Conservation (phyloP, 2,797 vertebrate species). For the Argyrosomus regius region DNA sequence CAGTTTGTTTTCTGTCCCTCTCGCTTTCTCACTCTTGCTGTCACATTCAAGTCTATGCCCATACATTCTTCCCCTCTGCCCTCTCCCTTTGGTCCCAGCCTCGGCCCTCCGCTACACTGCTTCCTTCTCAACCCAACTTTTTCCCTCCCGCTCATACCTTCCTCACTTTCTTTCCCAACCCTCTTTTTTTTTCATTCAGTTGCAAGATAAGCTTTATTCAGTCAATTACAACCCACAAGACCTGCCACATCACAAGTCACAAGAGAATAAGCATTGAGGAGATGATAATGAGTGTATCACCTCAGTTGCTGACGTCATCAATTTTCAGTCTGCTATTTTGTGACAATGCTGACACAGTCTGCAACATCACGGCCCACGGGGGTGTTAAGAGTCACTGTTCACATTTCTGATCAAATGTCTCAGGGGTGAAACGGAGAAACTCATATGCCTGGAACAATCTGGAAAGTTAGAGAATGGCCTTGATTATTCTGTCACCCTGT, state of each 20-base stretch:
- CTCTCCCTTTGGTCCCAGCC: constrained; percentile 79
- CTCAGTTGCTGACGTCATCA: constrained; percentile 54
- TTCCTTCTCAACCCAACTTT: constrained; percentile 72
- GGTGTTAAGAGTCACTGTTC: constrained; percentile 69
- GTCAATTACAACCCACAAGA: constrained; percentile 19
- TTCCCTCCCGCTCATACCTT: constrained; percentile 28
- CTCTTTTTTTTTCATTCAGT: constrained; percentile 5
- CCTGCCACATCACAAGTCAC: constrained; percentile 34
- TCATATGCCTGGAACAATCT: constrained; percentile 75
- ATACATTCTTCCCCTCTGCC: constrained; percentile 87
- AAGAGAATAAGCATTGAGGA: constrained; percentile 3
- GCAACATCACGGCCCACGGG: constrained; percentile 67
- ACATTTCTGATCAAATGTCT: constrained; percentile 80
- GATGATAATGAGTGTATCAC: constrained; percentile 55
- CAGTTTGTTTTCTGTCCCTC: constrained; percentile 87
- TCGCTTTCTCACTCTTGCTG: constrained; percentile 86
- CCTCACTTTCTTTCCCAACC: constrained; percentile 41
- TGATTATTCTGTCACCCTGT: constrained; percentile 85
- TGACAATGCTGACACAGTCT: constrained; percentile 74
- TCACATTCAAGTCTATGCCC: constrained; percentile 86
- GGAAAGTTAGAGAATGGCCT: constrained; percentile 83
- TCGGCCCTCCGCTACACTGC: constrained; percentile 60
- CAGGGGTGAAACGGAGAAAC: constrained; percentile 73
- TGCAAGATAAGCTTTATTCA: constrained; percentile 20
- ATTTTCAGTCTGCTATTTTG: constrained; percentile 64